Evolutionary conservation across 2,888 invertebrate species (phyloP).

Genomic region (Cloeon dipterum): DNA sequence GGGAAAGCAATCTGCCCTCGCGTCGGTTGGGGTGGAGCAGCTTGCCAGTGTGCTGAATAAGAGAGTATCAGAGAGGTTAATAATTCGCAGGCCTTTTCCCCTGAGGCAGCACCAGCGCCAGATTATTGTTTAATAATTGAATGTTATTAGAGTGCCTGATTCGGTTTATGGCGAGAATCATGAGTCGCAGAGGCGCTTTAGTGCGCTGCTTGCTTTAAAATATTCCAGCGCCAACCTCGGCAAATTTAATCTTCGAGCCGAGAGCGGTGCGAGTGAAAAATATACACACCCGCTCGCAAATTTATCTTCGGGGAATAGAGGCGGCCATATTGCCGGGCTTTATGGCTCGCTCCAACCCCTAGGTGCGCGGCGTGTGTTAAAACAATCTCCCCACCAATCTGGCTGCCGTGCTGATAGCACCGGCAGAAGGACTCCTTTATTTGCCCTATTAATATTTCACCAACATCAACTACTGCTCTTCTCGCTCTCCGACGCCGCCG

Average conservation of each 20-base stretch:
- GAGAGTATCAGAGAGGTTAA: too few species aligned
- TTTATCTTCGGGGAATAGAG: constrained; percentile 5
- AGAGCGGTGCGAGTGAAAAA: background rate
- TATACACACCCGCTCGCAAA: constrained; percentile 1
- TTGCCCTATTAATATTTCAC: too few species aligned
- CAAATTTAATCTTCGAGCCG: constrained; percentile 5
- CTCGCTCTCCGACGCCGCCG: too few species aligned
- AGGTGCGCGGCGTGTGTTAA: too few species aligned
- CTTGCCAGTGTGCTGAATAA: too few species aligned
- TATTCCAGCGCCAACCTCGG: constrained; percentile 3
- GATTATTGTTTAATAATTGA: constrained; percentile 6
- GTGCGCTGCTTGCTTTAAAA: constrained; percentile 4
- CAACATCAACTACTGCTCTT: too few species aligned
- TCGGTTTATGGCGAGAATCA: constrained; percentile 4
- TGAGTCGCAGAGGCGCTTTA: constrained; percentile 5
- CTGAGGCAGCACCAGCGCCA: background rate
- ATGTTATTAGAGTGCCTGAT: constrained; percentile 5
- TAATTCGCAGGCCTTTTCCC: background rate
- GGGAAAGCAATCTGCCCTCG: background rate
- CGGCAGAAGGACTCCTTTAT: too few species aligned
- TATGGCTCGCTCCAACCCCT: too few species aligned
- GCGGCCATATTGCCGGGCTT: background rate
- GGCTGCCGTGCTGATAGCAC: too few species aligned
- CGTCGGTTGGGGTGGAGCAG: background rate
- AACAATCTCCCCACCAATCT: too few species aligned